phyloP scores from a whole-genome alignment of 92 coral and sea anemone genomes.

The Epizoanthus scotinus region DNA sequence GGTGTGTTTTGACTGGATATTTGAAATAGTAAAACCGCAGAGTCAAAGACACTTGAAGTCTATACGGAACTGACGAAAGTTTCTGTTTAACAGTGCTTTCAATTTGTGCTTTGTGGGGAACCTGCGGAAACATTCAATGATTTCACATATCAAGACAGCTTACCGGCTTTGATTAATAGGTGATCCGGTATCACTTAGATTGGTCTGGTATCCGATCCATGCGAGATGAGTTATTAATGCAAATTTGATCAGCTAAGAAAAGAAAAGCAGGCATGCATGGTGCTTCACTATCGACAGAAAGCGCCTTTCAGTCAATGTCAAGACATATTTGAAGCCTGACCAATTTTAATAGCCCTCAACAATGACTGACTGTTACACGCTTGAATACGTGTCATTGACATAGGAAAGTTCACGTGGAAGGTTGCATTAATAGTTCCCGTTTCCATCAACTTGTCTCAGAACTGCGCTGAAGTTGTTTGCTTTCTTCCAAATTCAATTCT shows the following conservation, averaged over 20 bases:
- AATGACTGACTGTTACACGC: background rate
- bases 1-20: too few species aligned
- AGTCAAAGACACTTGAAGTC: too few species aligned
- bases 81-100: too few species aligned
- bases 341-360: background rate
- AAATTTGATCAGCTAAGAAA: slow-evolving; percentile 24
- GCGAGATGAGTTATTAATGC: slow-evolving; percentile 39
- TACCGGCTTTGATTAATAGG: slow-evolving; percentile 40
- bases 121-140: background rate
- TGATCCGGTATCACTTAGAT: slow-evolving; percentile 37
- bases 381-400: slow-evolving; percentile 24
- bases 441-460: background rate
- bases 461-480: too few species aligned
- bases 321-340: background rate
- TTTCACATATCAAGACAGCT: background rate
- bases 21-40: too few species aligned
- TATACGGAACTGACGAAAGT: too few species aligned
- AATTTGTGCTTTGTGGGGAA: slow-evolving; percentile 3
- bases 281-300: background rate
- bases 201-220: slow-evolving; percentile 37
- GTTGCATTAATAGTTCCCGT: slow-evolving; percentile 14
- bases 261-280: slow-evolving; percentile 20
- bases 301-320: slow-evolving; percentile 22
- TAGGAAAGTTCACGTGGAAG: background rate
- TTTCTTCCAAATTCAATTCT: too few species aligned